A percentile compares a stretch with the other conserved stretches of the same genome.
Evolutionary conservation across 2,888 invertebrate genomes (phyloP).

Genomic region (Agriopis leucophaearia): DNA sequence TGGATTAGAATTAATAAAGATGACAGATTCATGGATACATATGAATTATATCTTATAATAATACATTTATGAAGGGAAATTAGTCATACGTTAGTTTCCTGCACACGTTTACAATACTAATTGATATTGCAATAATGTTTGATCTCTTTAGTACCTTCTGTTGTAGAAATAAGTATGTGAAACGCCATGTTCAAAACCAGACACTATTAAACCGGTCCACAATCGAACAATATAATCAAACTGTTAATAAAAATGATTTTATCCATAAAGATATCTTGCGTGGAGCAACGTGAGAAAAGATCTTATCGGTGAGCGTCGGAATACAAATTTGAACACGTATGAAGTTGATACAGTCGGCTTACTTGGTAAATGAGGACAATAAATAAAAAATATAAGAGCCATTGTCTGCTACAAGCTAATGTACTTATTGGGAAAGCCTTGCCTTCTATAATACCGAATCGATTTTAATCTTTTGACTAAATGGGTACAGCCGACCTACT

Average conservation of each 20-base stretch:
- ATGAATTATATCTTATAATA: conserved; percentile 49
- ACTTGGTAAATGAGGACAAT: conserved; percentile 42
- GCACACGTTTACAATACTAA: conserved; percentile 15
- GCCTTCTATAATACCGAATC: conserved; percentile 11
- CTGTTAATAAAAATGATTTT: conserved; percentile 50
- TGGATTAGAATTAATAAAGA: conserved; percentile 33
- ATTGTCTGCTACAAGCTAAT: background rate
- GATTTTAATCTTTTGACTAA: conserved; percentile 43
- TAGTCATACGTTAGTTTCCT: conserved; percentile 37
- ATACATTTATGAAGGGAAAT: conserved; percentile 16
- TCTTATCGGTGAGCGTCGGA: conserved; percentile 52
- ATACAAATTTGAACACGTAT: conserved; percentile 39
- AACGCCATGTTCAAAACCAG: background rate
- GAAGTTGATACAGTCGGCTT: conserved; percentile 36
- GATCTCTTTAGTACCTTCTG: background rate
- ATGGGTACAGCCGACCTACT: conserved; percentile 51
- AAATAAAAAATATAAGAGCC: conserved; percentile 9
- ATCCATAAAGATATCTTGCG: conserved; percentile 58
- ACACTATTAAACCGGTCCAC: conserved; percentile 12
- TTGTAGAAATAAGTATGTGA: background rate
- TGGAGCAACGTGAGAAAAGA: conserved; percentile 57
- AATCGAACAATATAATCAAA: conserved; percentile 13
- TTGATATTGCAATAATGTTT: background rate
- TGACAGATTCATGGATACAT: conserved; percentile 42
- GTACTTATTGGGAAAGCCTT: background rate